Evolutionary conservation across 2,888 invertebrate genomes (phyloP), one percentile per base, ranked within the genome.

Genomic region (Machimus rusticus): DNA sequence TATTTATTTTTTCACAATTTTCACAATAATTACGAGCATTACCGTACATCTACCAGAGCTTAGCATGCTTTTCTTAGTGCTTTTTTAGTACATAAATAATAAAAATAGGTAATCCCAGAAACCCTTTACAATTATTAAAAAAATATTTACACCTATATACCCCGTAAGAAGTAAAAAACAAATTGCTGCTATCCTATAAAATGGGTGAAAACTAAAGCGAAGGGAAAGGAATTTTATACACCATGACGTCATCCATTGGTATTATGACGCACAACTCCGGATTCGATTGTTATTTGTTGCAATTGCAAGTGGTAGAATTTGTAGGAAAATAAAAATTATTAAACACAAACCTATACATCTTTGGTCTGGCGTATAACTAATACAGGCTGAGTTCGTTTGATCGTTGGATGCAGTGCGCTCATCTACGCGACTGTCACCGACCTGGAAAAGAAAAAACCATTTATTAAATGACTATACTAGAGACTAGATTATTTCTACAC

Each of bases 281-380:
- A 74, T 9, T 39, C 46, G 51, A 74, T 55, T 86, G 74, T 39
- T 88, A 86, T 85, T 86, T 78, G 81, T 79, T 87, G 31, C 78
- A 74, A 81, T 16, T 82, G 86, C 28, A 66, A 19, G 66, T 31
- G 78, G 81, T 88, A 86, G 76, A 86, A 34, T 55, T 82, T 87
- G 66, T 39, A 86, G 78, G 55, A 87, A 79, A 78, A 89, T 55
- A 87, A 88, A 87, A 78, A 87, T 87, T 78, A 89, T 55, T 81
- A 92, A 90, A 90, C 92, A 93, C 93, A 93, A 93, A 93, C 93
- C 93, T 93, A 93, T 91, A 90, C 93, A 93, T 91, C 91, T 92
- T 90, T 92, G 92, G 90, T 92, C 91, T 89, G 91, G 91, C 90
- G 92, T 89, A 87, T 90, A 90, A 89, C 91, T 91, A 88, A 91